Evolutionary conservation across 2,113 vertebrate genomes (phyloP), one percentile per base, ranked within the genome.

Genomic region (Argyrosomus japonicus): DNA sequence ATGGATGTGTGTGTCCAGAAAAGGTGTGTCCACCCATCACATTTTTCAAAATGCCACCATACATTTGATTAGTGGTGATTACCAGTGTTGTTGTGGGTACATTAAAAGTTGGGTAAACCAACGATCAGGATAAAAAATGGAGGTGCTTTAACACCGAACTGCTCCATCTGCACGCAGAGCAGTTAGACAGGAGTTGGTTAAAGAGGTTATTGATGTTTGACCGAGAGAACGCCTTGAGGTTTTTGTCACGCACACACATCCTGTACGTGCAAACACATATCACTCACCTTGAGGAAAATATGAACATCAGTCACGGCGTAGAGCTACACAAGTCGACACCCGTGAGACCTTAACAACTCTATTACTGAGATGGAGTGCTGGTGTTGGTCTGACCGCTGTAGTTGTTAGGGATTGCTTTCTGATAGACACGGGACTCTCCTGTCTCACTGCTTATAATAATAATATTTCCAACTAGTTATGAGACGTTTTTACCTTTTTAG

Each of bases 291-390:
- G 71, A 62, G 51, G 17, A 50, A 61, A 18, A 21, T 10, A 12
- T 6, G 6, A 45, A 58, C 47, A 68, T 72, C 60, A 69, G 64
- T 82, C 43, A 79, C 32, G 56, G 25, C 36, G 15, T 62, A 72
- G 7, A 53, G n/a, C 40, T 25, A 18, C 43, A 43, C 23, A 19
- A 19, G 27, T 40, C 15, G 3, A 64, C 21, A 11, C 69, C 19
- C 57, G 15, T 9, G 43, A 21, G 69, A 75, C 58, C 32, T n/a
- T 50, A 50, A 68, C 75, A 69, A 58, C 43, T 68, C 67, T n/a
- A 68, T 80, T 77, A 67, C 67, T 32, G 73, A 73, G 77, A 81
- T 69, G 68, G 56, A 80, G 61, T 50, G 43, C 45, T 62, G 1
- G 43, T 12, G 5, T 9, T 25, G 25, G 10, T 25, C 48, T 32